Base-by-base conservation (phyloP, 2,888 invertebrate species). In the Amphipyra tragopoginis region DNA sequence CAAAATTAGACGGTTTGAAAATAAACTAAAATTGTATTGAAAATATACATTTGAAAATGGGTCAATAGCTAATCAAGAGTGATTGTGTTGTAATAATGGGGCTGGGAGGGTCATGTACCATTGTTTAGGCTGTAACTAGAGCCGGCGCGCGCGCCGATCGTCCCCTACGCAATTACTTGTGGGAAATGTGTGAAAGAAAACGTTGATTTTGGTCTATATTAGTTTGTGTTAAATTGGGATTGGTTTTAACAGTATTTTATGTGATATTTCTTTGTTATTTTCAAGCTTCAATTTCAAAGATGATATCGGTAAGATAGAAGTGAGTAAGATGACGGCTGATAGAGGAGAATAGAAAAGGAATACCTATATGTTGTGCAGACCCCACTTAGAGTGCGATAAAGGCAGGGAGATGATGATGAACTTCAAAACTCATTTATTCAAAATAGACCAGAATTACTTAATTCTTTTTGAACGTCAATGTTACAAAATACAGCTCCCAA, bases 31-130 rank as follows among this genome's bases (percentile, higher is more conserved):
- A 72, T 67, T 69, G 65, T 77, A 79, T 77, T 72, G 72, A 75
- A 79, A 74, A 67, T 79, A 74, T 61, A 77, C 68, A 70, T 77
- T 70, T 80, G 78, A 77, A 81, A 83, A 75, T 81, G 63, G 81
- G 86, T 87, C 84, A 83, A 88, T 84, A 83, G 88, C 85, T 89
- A 89, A 89, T 89, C 89, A 89, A 82, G 70, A 72, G 79, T 82
- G 79, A 88, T 89, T 89, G 89, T 89, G 83, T 83, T 82, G 65
- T 77, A 78, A 80, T 79, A 77, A 75, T 72, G 57, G 63, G n/a
- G 45, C 44, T 52, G 48, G 71, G 72, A 72, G 85, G 84, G 81
- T 79, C 67, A 78, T 77, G 63, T 48, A 68, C 67, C 60, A 83
- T 85, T 85, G 85, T 85, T 82, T 81, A 65, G 77, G 65, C 66